Base-by-base conservation (phyloP, 2,888 invertebrate genomes). In the Limenitis camilla region DNA sequence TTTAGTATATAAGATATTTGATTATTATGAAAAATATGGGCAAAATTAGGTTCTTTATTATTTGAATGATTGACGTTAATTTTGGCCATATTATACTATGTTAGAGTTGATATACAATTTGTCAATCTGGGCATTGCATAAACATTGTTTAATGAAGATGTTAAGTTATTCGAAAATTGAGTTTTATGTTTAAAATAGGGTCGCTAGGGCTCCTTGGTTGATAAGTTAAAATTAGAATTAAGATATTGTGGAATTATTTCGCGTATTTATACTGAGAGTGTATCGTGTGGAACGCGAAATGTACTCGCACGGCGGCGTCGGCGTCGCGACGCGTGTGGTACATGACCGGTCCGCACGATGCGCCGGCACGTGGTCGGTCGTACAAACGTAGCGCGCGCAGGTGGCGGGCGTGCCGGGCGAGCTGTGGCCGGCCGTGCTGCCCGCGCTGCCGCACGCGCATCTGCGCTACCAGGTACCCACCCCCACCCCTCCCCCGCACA, bases 361-460 rank as follows among this genome's bases (percentile, higher is more conserved):
- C 28, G 35, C 51, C 53, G 45, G 42, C 39, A 53, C 46, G 55
- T 32, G 48, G 49, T 52, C 52, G 53, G 52, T 43, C 55, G 56
- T 49, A 60, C 58, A 58, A 56, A 58, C 59, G 54, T 55, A 52
- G 61, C 58, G 58, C 54, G n/a, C 60, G 62, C 65, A 68, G 68
- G 68, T 68, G 69, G 68, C 69, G 65, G 64, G 66, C 62, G 61
- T 64, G 60, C 62, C 70, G 60, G 69, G 70, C 65, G 78, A 80
- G 73, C 71, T 80, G 72, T 81, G 81, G 82, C 74, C 74, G 65
- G 75, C 76, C 59, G 69, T 80, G 69, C 72, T 81, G 72, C 80
- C 79, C 59, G 64, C 78, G 59, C 69, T 81, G 68, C 74, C 78
- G 55, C 67, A 62, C 55, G 55, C 62, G 62, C 69, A 68, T 56